Evolutionary conservation across 2,888 invertebrate genomes (phyloP).

Genomic region (Drosophila parthenogenetica): DNA sequence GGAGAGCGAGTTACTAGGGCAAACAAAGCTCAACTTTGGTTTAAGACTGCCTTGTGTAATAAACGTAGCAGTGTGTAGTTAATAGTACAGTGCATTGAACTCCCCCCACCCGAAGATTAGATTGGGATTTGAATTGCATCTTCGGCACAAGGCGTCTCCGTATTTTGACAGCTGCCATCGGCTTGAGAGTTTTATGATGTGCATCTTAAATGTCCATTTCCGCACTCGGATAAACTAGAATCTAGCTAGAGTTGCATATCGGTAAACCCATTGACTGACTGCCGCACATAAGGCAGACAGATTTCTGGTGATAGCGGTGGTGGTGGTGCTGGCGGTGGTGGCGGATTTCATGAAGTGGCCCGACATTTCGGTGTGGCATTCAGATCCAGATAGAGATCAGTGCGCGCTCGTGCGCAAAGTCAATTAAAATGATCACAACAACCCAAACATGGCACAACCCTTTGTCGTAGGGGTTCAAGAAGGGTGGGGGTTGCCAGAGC

Average conservation of each 20-base stretch:
- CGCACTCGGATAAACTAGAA: slow-evolving; percentile 30
- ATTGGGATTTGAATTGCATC: slow-evolving; percentile 17
- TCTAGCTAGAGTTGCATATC: slow-evolving; percentile 33
- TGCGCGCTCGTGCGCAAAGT: slow-evolving; percentile 78
- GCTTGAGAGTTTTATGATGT: slow-evolving; percentile 45
- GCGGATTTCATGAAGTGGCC: slow-evolving; percentile 44
- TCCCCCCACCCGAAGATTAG: slow-evolving; percentile 9
- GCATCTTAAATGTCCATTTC: slow-evolving; percentile 62
- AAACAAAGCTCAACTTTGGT: slow-evolving; percentile 32
- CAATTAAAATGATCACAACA: slow-evolving; percentile 80
- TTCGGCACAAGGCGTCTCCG: slow-evolving; percentile 58
- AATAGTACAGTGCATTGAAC: slow-evolving; percentile 63
- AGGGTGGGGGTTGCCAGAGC: slow-evolving; percentile 40
- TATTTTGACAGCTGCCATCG: slow-evolving; percentile 72
- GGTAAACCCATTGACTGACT: slow-evolving; percentile 42
- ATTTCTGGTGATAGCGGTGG: slow-evolving; percentile 8
- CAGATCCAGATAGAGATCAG: slow-evolving; percentile 50
- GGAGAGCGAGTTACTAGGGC: slow-evolving; percentile 19
- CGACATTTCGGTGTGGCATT: slow-evolving; percentile 27
- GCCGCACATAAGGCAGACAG: slow-evolving; percentile 4
- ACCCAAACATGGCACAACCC: slow-evolving; percentile 60
- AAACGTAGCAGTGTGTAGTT: slow-evolving; percentile 28
- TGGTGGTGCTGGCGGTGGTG: slow-evolving; percentile 5
- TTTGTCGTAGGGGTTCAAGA: slow-evolving; percentile 46
- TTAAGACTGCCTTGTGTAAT: slow-evolving; percentile 20